Evolutionary conservation across 2,113 vertebrate species (phyloP), one percentile per base, ranked within the genome.

Genomic region (Daubentonia madagascariensis): DNA sequence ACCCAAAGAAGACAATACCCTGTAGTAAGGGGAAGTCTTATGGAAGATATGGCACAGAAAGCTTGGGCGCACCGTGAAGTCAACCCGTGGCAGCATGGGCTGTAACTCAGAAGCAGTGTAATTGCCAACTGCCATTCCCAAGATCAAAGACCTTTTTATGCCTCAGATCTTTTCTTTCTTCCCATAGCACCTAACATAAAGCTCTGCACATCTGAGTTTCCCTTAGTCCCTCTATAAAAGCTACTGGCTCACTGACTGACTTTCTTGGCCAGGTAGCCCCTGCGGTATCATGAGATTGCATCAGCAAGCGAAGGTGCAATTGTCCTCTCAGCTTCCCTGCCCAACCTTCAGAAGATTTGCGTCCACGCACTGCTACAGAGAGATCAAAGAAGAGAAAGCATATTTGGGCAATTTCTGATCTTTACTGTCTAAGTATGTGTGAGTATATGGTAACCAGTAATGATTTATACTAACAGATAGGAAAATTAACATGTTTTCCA

Each of bases 401-500:
- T 52, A 63, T 54, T 83, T 78, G n/a, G 84, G 84, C n/a, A 43
- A 16, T 76, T 92, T 85, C 54, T 88, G 80, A 63, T 92, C 57
- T 84, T 92, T 93, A 57, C 80, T 4, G 16, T 78, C 37, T 67
- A 65, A 78, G 50, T 85, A 63, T n/a, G 17, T n/a, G n/a, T 90
- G 76, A 80, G 30, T 78, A 12, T 78, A 81, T 37, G 65, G 37
- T 96, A 96, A 93, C 72, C 6, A 59, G 78, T n/a, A 84, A 65
- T 94, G 85, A 93, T 89, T 97, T 94, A 83, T 91, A 63, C 25
- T 65, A 52, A 72, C 25, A 30, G 8, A 57, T 54, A 43, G 70
- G 65, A 89, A 97, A 91, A 91, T 57, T 85, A 91, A 79, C 48
- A 48, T 96, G 23, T 73, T 98, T 97, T 97, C 93, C 85, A 68